Evolutionary conservation across 2,113 vertebrate genomes (phyloP), one percentile per base, ranked within the genome.

Genomic region (Anolis carolinensis): DNA sequence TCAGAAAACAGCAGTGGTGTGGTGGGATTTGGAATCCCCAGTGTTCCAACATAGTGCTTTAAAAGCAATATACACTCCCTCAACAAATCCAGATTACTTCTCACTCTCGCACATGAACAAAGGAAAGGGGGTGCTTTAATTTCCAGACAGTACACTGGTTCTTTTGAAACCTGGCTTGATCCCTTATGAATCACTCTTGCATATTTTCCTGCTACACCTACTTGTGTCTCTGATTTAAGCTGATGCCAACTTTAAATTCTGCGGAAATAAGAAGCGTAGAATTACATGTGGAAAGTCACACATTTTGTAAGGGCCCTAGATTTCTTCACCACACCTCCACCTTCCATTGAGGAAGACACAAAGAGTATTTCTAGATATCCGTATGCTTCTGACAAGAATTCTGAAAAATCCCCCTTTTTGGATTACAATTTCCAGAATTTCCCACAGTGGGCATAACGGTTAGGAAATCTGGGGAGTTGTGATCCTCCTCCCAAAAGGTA

Each of bases 211-310:
- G 23, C 21, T 27, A 74, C 68, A 83, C 52, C 4, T 27, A 9
- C 11, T 63, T 25, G 44, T n/a, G 32, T 32, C 30, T 50, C 27
- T 62, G 34, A 27, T 2, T 18, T 44, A 23, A 7, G 6, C 36
- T 25, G 39, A 21, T 70, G 25, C 14, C 59, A 77, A 14, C 20
- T 21, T 18, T 62, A 81, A 16, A 1, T 39, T 25, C 13, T 4
- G 1, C 36, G 18, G 32, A 6, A 34, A 59, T 11, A 65, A 4
- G 63, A 36, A 36, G 82, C 8, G 13, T 39, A 71, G 74, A 71
- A 55, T 88, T 78, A 86, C 73, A 59, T 62, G 63, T 84, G 73
- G 81, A 76, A 87, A 82, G 81, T 85, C 63, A 74, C 65, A 44
- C 2, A 20, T 63, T 30, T 67, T 9, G 11, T 72, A 36, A 79